Base-by-base conservation (phyloP, 1,140 invertebrate genomes). In the Laupala kohalensis region DNA sequence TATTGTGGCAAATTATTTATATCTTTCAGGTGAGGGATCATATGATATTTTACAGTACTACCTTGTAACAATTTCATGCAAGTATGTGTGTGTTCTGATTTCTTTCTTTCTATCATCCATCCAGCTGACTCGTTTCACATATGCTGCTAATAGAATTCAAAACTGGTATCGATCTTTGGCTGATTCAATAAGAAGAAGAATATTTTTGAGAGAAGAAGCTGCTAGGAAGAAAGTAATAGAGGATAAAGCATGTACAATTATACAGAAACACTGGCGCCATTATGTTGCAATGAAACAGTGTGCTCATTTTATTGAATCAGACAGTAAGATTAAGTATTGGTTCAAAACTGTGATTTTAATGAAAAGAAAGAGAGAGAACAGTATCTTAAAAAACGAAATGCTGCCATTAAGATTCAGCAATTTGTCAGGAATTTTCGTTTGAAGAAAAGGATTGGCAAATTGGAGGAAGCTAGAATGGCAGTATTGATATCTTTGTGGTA, bases 1-100 rank as follows among this genome's bases (percentile, higher is more conserved):
- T 96, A 23, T 80, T 96, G 0, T 96, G 94, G 94, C 90, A 93
- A 77, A 85, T 97, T 2, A 92, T 96, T 64, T 90, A 94, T 77
- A 92, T 92, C 74, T 93, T 94, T 78, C 86, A 94, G 67, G 71
- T 72, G 29, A 68, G 13, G 12, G 19, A 24, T 71, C n/a, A 9
- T 9, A 68, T 53, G 5, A 0, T 29, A 69, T 69, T 15, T 25
- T 65, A 23, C 19, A 29, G 12, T n/a, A 69, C 19, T 64, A 68
- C 19, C 24, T 23, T 53, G 3, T 1, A 64, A 5, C 12, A 25
- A 6, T 9, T 25, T 29, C 25, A 15, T 30, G 27, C 27, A 29
- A 69, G 13, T 19, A 12, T 9, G 53, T 69, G n/a, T n/a, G n/a
- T 69, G 3, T 28, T 29, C 24, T 13, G 19, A 24, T 28, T 9